Evolutionary conservation across 1,140 invertebrate species (phyloP).

Genomic region (Drosophila albomicans): DNA sequence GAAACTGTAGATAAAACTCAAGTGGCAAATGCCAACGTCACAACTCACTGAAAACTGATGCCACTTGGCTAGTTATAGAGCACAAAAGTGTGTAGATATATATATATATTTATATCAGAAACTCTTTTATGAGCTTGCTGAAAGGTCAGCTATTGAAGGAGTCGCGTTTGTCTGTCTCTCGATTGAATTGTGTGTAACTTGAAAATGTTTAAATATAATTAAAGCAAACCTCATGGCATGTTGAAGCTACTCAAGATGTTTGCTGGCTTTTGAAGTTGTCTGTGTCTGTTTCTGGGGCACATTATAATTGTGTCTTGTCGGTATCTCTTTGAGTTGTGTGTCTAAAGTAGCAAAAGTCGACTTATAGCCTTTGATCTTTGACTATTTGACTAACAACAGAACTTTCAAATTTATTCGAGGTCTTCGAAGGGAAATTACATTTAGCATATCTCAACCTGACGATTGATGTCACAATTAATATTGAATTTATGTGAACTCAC

Average conservation of each 20-base stretch:
- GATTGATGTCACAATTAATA: neutral
- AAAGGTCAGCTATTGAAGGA: conserved; percentile 54
- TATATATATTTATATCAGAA: neutral
- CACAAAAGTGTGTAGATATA: neutral
- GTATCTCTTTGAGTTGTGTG: conserved; percentile 38
- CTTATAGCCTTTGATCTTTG: conserved; percentile 67
- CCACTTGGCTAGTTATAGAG: conserved; percentile 11
- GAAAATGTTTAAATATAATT: conserved; percentile 68
- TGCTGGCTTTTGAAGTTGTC: conserved; percentile 63
- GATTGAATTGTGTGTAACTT: conserved; percentile 76
- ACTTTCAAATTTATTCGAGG: conserved; percentile 13
- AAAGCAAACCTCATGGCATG: conserved; percentile 48
- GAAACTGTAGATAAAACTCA: conserved; percentile 42
- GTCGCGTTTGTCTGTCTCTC: conserved; percentile 18
- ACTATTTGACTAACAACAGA: conserved; percentile 24
- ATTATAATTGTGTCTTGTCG: conserved; percentile 47
- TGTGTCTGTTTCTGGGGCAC: conserved; percentile 10
- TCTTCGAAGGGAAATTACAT: conserved; percentile 2
- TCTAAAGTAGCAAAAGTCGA: conserved; percentile 29
- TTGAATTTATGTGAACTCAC: neutral
- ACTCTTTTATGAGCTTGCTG: conserved; percentile 10
- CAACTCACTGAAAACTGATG: conserved; percentile 29
- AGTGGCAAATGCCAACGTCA: conserved; percentile 24
- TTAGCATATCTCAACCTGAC: neutral
- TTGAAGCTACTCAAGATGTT: conserved; percentile 47